A percentile compares a stretch with the other conserved stretches of the same genome.
phyloP scores from a whole-genome alignment of 1,140 invertebrate genomes.

The Forficula auricularia region DNA sequence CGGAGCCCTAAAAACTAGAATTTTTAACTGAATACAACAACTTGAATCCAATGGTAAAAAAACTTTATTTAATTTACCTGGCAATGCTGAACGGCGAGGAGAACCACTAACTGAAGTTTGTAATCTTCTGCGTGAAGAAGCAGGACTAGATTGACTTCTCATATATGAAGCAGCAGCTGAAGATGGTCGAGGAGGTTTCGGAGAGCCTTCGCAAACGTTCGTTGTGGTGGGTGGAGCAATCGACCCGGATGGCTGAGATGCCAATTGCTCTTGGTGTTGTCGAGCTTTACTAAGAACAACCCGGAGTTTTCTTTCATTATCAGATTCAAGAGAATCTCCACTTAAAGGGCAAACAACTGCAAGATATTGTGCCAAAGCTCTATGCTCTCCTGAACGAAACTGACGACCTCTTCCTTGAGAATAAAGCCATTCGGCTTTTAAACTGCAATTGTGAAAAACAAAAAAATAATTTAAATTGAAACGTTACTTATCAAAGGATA shows the following conservation, averaged over 20 bases:
- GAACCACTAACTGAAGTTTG: too few relatives aligned
- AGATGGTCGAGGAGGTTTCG: too few relatives aligned
- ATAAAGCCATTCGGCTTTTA: constrained; percentile 89
- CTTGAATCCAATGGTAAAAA: too few relatives aligned
- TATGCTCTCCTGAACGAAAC: constrained; percentile 69
- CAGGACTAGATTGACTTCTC: too few relatives aligned
- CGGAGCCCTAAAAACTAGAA: too few relatives aligned
- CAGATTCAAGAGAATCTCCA: constrained; percentile 55
- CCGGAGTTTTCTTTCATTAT: constrained; percentile 68
- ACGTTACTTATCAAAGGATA: not conserved
- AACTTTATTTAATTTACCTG: too few relatives aligned
- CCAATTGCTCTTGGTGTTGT: constrained; percentile 65
- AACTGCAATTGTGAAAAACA: constrained; percentile 31
- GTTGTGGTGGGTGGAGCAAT: too few relatives aligned
- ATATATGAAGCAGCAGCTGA: too few relatives aligned
- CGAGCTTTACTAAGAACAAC: constrained; percentile 76
- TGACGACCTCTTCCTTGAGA: constrained; percentile 78
- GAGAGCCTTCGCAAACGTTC: too few relatives aligned
- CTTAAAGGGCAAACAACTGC: constrained; percentile 55
- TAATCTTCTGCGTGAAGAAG: too few relatives aligned
- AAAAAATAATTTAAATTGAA: not conserved
- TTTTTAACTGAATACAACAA: too few relatives aligned
- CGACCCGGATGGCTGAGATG: not conserved
- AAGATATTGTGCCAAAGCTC: constrained; percentile 63
- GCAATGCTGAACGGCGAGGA: too few relatives aligned